Conservation (phyloP, 2,113 vertebrate species). For the Chunga burmeisteri region DNA sequence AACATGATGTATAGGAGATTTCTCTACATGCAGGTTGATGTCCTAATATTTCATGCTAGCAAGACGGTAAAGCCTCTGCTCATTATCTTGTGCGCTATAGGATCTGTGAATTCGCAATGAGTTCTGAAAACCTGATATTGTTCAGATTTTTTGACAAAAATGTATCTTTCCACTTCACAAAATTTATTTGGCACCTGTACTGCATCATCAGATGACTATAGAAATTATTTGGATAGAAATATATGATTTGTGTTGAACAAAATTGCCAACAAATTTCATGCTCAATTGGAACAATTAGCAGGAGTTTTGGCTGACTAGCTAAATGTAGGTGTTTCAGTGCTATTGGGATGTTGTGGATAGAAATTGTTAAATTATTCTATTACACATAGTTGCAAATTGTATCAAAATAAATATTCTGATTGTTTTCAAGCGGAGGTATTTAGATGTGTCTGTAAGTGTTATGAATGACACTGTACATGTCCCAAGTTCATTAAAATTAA, state of each 20-base stretch:
- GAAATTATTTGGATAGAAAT: conserved; percentile 38
- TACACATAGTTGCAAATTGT: not conserved
- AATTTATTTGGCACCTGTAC: not conserved
- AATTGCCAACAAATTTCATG: conserved; percentile 71
- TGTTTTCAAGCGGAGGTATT: conserved; percentile 43
- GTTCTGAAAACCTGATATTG: not conserved
- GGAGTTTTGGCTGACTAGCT: conserved; percentile 46
- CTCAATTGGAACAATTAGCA: conserved; percentile 52
- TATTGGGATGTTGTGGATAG: not conserved
- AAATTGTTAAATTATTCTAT: conserved; percentile 40
- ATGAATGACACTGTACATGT: not conserved
- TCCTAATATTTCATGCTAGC: not conserved
- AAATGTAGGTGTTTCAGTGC: conserved; percentile 26
- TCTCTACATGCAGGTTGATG: not conserved
- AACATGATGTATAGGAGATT: not conserved
- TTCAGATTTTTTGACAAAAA: not conserved
- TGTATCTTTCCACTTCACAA: not conserved
- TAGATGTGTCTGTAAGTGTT: not conserved
- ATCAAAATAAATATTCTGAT: conserved; percentile 44
- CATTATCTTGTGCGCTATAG: not conserved
- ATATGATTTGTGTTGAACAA: conserved; percentile 40
- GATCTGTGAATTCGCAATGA: not conserved
- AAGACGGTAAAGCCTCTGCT: not conserved
- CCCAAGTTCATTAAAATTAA: not conserved
- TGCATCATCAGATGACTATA: conserved; percentile 23